Base-by-base conservation (phyloP, 2,888 invertebrate genomes). In the Lymantria dispar region DNA sequence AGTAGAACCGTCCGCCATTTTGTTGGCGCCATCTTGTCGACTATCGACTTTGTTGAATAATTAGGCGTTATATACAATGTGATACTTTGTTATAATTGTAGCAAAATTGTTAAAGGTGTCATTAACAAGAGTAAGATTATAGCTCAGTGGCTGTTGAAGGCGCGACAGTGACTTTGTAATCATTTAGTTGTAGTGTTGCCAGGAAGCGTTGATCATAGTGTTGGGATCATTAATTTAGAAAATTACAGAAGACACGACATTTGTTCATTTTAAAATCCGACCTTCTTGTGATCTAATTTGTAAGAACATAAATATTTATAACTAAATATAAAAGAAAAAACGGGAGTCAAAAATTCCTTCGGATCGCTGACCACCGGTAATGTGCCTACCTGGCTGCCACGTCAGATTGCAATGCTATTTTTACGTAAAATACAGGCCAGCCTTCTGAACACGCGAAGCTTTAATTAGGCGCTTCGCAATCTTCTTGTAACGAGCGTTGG, bases 1-100 rank as follows among this genome's bases (percentile, higher is more conserved):
- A 57, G 14, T 12, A 51, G 43, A 1, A 71, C 30, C 3, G 55
- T 8, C 43, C 67, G 64, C 79, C 80, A 80, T 73, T 67, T 78
- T 54, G 52, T 53, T 13, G 49, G 36, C 43, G 45, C 53, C 69
- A 68, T 68, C 41, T 60, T 60, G 56, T 47, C 13, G 49, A 44
- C 48, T 49, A 14, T 36, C 38, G n/a, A n/a, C 5, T 1, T 14
- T 44, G 30, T 39, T 11, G 29, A 22, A 5, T 22, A 31, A 13
- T 29, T 0, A 31, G 8, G 38, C 31, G 10, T 48, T 52, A 33
- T 48, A 52, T 45, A 48, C 33, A 42, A 15, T 33, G 45, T 31
- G 10, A n/a, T 45, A 45, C 41, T 14, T 40, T 44, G 47, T 48
- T 42, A 22, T 48, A 59, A 49, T 54, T 45, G 43, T 48, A 46